Percentiles rank a stretch among this genome's conserved stretches.
These are phyloP conservation scores for Rattus norvegicus DNA, from an alignment of 2,113 vertebrate species.

Conservation along the genomic window DNA sequence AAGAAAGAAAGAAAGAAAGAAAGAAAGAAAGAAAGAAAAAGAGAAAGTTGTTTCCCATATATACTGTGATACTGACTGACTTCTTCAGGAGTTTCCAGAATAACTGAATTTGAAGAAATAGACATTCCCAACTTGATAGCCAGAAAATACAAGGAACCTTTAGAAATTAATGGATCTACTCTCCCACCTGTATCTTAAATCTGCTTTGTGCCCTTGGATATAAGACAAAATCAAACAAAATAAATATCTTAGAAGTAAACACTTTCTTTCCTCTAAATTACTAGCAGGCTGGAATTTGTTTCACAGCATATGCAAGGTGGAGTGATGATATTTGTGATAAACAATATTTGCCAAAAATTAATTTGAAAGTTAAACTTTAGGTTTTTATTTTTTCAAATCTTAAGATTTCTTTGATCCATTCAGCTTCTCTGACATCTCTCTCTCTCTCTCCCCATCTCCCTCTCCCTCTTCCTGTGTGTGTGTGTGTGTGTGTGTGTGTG, in stretches of 20 bases:
- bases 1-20: no score
- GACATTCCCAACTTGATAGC: background rate
- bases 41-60: background rate
- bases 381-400: no score
- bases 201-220: background rate
- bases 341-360: background rate
- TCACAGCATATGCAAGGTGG: conserved; percentile 11
- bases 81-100: background rate
- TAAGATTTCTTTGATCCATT: no score
- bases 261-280: background rate
- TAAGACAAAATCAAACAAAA: conserved; percentile 41
- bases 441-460: no score
- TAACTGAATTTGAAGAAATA: conserved; percentile 42
- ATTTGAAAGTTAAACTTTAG: no score
- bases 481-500: no score
- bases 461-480: no score
- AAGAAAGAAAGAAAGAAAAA: no score
- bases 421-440: no score
- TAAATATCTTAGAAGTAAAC: background rate
- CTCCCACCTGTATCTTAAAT: background rate
- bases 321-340: background rate
- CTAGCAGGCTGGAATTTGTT: conserved; percentile 5
- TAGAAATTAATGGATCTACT: background rate
- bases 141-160: background rate
- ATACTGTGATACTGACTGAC: background rate